Evolutionary conservation across 2,888 invertebrate genomes (phyloP), one percentile per base, ranked within the genome.

Genomic region (Macrophya annulata): DNA sequence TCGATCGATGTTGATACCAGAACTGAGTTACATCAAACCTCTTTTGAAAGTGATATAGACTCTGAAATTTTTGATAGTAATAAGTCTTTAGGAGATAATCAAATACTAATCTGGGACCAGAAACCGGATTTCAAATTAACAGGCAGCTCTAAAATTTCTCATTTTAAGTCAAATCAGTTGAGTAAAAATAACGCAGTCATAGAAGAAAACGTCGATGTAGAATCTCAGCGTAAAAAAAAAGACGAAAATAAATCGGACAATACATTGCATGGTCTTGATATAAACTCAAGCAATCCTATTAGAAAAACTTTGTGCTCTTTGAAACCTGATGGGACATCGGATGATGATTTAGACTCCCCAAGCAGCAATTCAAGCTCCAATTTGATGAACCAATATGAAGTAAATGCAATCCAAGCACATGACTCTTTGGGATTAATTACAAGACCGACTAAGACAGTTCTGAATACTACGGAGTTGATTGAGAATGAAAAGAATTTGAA

Each of bases 401-500:
- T 51, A 77, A 77, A 48, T 17, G n/a, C 48, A 77, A 77, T 48
- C 51, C 76, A 51, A 77, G 8, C 51, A 51, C 25, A 51, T 4
- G 76, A 51, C 4, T 48, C 51, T 1, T 77, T 31, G 9, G 40
- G 17, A 51, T 31, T 6, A 12, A 77, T 77, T 17, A 51, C 76
- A 31, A 77, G 31, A 51, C 43, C 43, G 12, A n/a, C 9, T 4
- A 72, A 72, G 10, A 37, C 77, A 4, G 77, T 37, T 55, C 15
- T 81, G 43, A 81, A 62, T 21, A 62, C 25, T 62, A 59, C 59
- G 68, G 88, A 88, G 81, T 86, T 88, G n/a, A 76, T 89, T 21
- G 86, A 88, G 62, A 89, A 89, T 76, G 86, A 87, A 85, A 87
- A 88, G 79, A 89, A 89, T 85, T 83, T 87, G 59, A 87, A 86